Percentiles rank a stretch among this genome's conserved stretches.
phyloP scores from a whole-genome alignment of 2,113 vertebrate genomes.

The Amphiprion percula region DNA sequence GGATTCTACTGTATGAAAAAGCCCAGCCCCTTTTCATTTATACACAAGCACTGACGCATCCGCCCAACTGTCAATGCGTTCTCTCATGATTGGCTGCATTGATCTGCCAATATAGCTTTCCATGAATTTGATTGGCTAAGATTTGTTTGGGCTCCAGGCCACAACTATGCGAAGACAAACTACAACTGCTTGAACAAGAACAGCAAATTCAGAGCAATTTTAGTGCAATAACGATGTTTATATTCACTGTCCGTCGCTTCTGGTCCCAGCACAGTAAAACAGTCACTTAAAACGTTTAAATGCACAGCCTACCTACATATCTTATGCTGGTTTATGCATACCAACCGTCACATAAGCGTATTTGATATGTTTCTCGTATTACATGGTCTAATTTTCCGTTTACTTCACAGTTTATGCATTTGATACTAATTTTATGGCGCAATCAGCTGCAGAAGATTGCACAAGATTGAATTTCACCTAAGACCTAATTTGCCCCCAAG shows the following conservation, averaged over 20 bases:
- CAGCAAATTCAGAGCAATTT: not conserved
- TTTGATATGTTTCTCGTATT: too few relatives aligned
- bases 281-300: too few relatives aligned
- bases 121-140: slow-evolving; percentile 51
- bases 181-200: not conserved
- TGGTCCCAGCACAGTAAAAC: not conserved
- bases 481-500: too few relatives aligned
- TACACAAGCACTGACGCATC: not conserved
- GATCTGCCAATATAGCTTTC: not conserved
- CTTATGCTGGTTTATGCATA: too few relatives aligned
- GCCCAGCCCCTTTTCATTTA: slow-evolving; percentile 45
- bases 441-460: too few relatives aligned
- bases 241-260: not conserved
- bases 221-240: not conserved
- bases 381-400: too few relatives aligned
- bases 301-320: too few relatives aligned
- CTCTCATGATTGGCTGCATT: slow-evolving; percentile 42
- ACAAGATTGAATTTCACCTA: too few relatives aligned
- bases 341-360: too few relatives aligned
- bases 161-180: not conserved
- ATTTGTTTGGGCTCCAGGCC: not conserved
- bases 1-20: slow-evolving; percentile 8
- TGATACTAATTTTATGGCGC: too few relatives aligned
- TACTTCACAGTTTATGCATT: too few relatives aligned
- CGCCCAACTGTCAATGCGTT: slow-evolving; percentile 13